A percentile compares a stretch with the other conserved stretches of the same genome.
Evolutionary conservation across 2,797 vertebrate genomes (phyloP).

Genomic region (Manis crassicaudata): DNA sequence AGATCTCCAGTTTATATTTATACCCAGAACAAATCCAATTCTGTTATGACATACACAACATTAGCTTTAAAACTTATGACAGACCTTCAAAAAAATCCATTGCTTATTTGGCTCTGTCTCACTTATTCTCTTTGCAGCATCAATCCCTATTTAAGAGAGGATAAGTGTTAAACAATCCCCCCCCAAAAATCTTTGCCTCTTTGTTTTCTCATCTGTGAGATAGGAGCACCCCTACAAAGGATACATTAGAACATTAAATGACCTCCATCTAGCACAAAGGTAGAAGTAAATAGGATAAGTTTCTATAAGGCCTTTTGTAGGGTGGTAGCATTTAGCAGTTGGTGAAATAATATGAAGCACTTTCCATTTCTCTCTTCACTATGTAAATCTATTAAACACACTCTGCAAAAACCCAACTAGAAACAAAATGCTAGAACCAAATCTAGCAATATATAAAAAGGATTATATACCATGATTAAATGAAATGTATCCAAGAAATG

Average conservation of each 20-base stretch:
- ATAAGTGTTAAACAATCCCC: neutral
- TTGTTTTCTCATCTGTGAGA: neutral
- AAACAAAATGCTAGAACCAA: constrained; percentile 17
- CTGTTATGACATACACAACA: neutral
- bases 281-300: neutral
- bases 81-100: neutral
- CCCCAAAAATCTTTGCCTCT: neutral
- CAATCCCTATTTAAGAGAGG: neutral
- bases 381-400: constrained; percentile 23
- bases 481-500: neutral
- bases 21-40: neutral
- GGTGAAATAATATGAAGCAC: neutral
- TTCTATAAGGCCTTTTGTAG: neutral
- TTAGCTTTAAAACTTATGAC: neutral
- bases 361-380: neutral
- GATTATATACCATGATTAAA: neutral
- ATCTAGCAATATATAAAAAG: constrained; percentile 34
- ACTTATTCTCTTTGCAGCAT: neutral
- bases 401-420: neutral
- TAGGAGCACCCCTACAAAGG: neutral
- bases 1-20: neutral
- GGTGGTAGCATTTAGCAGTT: neutral
- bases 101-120: neutral
- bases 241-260: neutral
- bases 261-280: neutral